Percentiles rank a stretch among this genome's conserved stretches.
phyloP scores from a whole-genome alignment of 1,140 invertebrate species.

The Tetramorium parvispinum region DNA sequence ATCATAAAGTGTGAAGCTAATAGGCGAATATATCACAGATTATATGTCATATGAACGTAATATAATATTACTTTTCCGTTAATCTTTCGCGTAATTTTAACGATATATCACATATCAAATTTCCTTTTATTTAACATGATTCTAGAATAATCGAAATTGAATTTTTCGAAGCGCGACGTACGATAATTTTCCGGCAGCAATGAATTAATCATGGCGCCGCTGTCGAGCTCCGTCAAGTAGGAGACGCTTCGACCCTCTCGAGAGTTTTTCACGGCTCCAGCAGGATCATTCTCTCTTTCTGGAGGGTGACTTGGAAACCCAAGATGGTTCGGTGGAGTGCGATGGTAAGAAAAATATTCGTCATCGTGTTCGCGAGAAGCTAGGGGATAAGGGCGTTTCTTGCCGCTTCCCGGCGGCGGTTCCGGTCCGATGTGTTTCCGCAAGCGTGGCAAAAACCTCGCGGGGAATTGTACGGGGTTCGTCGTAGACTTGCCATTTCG shows the following conservation, averaged over 20 bases:
- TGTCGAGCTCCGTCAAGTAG: conserved; percentile 51
- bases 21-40: background rate
- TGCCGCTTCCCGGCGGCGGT: conserved; percentile 3
- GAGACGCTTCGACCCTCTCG: conserved; percentile 33
- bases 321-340: conserved; percentile 46
- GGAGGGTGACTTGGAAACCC: conserved; percentile 32
- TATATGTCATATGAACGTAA: too few relatives aligned
- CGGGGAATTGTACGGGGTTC: conserved; percentile 54
- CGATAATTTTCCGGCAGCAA: conserved; percentile 28
- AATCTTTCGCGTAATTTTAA: background rate
- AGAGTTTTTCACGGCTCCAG: conserved; percentile 41
- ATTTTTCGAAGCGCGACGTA: conserved; percentile 14
- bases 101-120: background rate
- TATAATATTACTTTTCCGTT: background rate
- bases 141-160: background rate
- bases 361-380: conserved; percentile 50
- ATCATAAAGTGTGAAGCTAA: background rate
- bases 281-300: conserved; percentile 25
- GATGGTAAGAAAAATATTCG: conserved; percentile 68
- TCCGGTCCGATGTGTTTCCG: conserved; percentile 71
- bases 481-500: conserved; percentile 58
- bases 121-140: background rate
- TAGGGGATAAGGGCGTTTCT: conserved; percentile 41
- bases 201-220: conserved; percentile 64
- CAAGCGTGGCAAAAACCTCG: conserved; percentile 69